These are phyloP conservation scores for Paralvinella palmiformis DNA, from an alignment of 1,140 invertebrate species.

Conservation along the genomic window DNA sequence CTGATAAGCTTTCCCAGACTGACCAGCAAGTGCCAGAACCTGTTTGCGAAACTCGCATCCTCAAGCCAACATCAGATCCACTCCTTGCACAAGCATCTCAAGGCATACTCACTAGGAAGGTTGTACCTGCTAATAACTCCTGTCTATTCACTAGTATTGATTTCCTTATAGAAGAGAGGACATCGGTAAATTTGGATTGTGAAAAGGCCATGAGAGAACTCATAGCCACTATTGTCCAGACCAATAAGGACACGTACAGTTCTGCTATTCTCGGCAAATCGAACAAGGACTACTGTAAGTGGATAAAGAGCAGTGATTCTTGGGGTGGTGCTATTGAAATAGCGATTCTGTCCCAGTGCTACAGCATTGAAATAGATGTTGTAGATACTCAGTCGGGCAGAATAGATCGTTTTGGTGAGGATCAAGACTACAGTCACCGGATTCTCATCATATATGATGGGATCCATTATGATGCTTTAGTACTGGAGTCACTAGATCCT, in stretches of 20 bases:
- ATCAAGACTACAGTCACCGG: slow-evolving; percentile 73
- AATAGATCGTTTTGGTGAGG: slow-evolving; percentile 90
- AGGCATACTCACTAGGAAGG: slow-evolving; percentile 79
- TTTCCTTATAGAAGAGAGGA: slow-evolving; percentile 57
- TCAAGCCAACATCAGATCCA: too few relatives aligned
- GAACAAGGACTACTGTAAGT: slow-evolving; percentile 74
- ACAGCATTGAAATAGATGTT: slow-evolving; percentile 86
- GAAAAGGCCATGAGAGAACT: slow-evolving; percentile 73
- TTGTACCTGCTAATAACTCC: slow-evolving; percentile 91
- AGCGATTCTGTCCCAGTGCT: slow-evolving; percentile 79
- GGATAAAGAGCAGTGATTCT: slow-evolving; percentile 50
- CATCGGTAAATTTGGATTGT: slow-evolving; percentile 67
- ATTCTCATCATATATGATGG: slow-evolving; percentile 92
- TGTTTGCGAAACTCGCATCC: too few relatives aligned
- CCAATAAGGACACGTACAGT: slow-evolving; percentile 69
- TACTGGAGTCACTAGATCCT: slow-evolving; percentile 64
- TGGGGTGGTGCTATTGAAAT: slow-evolving; percentile 97
- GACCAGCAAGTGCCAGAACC: too few relatives aligned
- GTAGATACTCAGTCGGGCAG: slow-evolving; percentile 84
- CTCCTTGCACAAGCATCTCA: too few relatives aligned
- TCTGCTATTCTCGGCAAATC: slow-evolving; percentile 82
- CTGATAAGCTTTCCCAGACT: too few relatives aligned
- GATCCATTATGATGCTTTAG: slow-evolving; percentile 91
- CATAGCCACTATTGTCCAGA: slow-evolving; percentile 74
- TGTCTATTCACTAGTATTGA: slow-evolving; percentile 87